Evolutionary conservation across 2,797 vertebrate genomes (phyloP), one percentile per base, ranked within the genome.

Genomic region (Podargus strigoides): DNA sequence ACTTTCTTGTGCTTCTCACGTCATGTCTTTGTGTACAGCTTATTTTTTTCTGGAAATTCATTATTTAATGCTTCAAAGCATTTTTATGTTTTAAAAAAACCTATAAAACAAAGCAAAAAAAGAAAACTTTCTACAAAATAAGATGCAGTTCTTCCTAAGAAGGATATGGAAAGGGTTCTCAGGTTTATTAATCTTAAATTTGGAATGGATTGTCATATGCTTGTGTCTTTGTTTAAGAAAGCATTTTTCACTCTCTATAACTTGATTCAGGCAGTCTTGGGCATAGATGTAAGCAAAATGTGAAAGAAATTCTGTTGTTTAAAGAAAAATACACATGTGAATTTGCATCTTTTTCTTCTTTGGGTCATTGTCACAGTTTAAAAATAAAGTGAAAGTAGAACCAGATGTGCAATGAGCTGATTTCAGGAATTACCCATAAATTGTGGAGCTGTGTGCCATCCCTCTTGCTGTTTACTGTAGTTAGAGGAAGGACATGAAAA

Each of bases 331-430:
- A 44, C 12, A 28, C 32, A 6, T 56, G 37, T 53, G 42, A 59
- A 46, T 81, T 85, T 87, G 22, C 59, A 87, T 93, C 42, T 14
- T 23, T 86, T 91, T 91, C 28, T 93, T 93, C 50, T 86, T 69
- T 56, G 47, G 52, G 32, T 85, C 62, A 50, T 42, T 74, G 56
- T 50, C 34, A n/a, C 75, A 89, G 56, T 87, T 92, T 70, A 84
- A 41, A 91, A 93, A 55, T 83, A 73, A 85, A 47, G 26, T 49
- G 55, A 91, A 91, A 93, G 67, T 28, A 89, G 77, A 92, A 75
- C 42, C 68, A 92, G 39, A 78, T 12, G 12, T 94, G 36, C 47
- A 21, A 47, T 81, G 58, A 89, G 34, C 23, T 67, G 52, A 60
- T 91, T 82, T 72, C 0, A 9, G 58, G 26, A 85, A 75, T 74